Evolutionary conservation across 2,888 invertebrate genomes (phyloP).

Genomic region (Cybosia mesomella): DNA sequence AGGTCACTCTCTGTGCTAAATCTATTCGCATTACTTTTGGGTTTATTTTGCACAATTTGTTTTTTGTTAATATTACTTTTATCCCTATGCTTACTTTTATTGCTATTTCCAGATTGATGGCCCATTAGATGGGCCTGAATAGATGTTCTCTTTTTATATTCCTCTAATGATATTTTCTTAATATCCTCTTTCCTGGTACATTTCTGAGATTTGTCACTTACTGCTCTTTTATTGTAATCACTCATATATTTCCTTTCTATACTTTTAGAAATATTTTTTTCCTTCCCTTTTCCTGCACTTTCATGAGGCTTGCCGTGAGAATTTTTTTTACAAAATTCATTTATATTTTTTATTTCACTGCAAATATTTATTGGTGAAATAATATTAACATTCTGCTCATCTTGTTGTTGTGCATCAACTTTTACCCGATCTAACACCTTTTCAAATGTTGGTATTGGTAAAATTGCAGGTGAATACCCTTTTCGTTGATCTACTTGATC

Average conservation of each 20-base stretch:
- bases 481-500: conserved; percentile 16
- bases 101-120: not conserved
- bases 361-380: not conserved
- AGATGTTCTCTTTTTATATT: conserved; percentile 63
- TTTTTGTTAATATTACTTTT: conserved; percentile 18
- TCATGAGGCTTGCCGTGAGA: conserved; percentile 18
- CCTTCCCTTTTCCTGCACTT: conserved; percentile 15
- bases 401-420: conserved; percentile 15
- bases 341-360: not conserved
- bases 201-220: conserved; percentile 17
- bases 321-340: not conserved
- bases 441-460: conserved; percentile 69
- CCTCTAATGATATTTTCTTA: conserved; percentile 65
- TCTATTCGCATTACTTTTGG: conserved; percentile 22
- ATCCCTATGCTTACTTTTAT: conserved; percentile 7
- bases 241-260: not conserved
- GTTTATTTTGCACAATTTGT: conserved; percentile 15
- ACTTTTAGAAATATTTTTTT: not conserved
- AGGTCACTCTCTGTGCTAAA: conserved; percentile 53
- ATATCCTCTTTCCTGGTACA: conserved; percentile 20
- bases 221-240: not conserved
- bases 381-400: not conserved
- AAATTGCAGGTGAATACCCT: conserved; percentile 70
- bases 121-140: conserved; percentile 13
- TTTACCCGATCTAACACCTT: conserved; percentile 36